These are phyloP conservation scores for Xestia rhomboidea DNA, from an alignment of 2,888 invertebrate genomes.

Conservation along the genomic window DNA sequence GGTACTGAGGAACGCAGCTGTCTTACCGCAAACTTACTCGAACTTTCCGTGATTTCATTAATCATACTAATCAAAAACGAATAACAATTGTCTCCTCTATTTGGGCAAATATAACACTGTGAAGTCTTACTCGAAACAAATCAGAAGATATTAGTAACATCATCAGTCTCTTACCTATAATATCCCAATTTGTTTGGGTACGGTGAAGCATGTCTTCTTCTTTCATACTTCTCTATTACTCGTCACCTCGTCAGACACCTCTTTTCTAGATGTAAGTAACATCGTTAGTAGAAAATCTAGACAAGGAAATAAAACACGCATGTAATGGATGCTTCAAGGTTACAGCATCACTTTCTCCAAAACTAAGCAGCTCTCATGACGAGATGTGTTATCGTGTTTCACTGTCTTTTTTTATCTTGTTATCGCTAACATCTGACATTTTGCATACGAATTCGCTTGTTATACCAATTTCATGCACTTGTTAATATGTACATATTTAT, in stretches of 20 bases:
- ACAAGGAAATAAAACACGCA: constrained; percentile 39
- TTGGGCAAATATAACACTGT: too few species aligned
- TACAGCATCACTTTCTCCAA: constrained; percentile 72
- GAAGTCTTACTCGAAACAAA: neutral
- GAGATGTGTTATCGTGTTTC: constrained; percentile 69
- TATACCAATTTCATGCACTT: constrained; percentile 46
- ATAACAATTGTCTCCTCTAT: too few species aligned
- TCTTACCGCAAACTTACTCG: neutral
- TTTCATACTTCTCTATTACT: neutral
- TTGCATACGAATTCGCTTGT: constrained; percentile 52
- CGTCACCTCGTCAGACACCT: neutral
- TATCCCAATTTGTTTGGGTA: neutral
- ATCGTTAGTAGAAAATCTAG: constrained; percentile 25
- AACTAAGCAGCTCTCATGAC: constrained; percentile 70
- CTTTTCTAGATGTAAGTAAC: neutral
- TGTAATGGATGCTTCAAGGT: constrained; percentile 63
- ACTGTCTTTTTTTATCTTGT: constrained; percentile 68
- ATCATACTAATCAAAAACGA: neutral
- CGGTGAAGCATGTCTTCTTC: neutral
- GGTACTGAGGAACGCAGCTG: neutral
- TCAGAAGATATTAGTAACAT: neutral
- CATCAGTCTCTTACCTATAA: neutral
- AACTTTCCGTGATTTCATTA: neutral
- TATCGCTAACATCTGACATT: constrained; percentile 68
- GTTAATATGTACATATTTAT: constrained; percentile 49